Base-by-base conservation (phyloP, 2,113 vertebrate species). In the Seriola aureovittata region DNA sequence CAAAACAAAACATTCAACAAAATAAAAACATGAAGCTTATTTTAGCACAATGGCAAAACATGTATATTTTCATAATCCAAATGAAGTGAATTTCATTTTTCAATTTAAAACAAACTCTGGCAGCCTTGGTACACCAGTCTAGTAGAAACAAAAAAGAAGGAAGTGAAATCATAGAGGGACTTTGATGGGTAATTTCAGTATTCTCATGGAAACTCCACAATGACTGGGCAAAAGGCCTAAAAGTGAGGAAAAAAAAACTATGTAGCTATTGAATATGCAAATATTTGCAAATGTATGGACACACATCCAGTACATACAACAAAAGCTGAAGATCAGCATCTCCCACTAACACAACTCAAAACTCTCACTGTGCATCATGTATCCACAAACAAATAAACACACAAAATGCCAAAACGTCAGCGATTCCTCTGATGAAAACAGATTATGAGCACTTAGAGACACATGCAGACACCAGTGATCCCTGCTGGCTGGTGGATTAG, bases 391-490 rank as follows among this genome's bases (percentile, higher is more conserved):
- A 88, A 67, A 85, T 62, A 80, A 55, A 42, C 21, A 63, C 38
- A 57, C 52, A 66, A 55, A 60, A 81, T 23, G 29, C 17, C 54
- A 13, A 75, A 77, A 88, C 78, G 78, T 88, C 80, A 82, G 63
- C 17, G 63, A 71, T 55, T 75, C 34, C 67, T 55, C 63, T 71
- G 85, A 85, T 69, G 60, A 65, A 74, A 79, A 72, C 79, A 78
- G 79, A 92, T 84, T 77, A 89, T 40, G 52, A 73, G 83, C 84
- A 87, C 58, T 90, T 80, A 80, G 77, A 89, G 82, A 87, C 75
- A 69, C 80, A 81, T 44, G 48, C 78, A 68, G 59, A 63, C 78
- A 85, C 86, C 78, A 86, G 82, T 82, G 70, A 63, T 79, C 81
- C 55, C 71, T 76, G 71, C 21, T 50, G 52, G 64, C 85, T 79